phyloP scores from a whole-genome alignment of 1,140 invertebrate genomes.

The Cotesia glomerata region DNA sequence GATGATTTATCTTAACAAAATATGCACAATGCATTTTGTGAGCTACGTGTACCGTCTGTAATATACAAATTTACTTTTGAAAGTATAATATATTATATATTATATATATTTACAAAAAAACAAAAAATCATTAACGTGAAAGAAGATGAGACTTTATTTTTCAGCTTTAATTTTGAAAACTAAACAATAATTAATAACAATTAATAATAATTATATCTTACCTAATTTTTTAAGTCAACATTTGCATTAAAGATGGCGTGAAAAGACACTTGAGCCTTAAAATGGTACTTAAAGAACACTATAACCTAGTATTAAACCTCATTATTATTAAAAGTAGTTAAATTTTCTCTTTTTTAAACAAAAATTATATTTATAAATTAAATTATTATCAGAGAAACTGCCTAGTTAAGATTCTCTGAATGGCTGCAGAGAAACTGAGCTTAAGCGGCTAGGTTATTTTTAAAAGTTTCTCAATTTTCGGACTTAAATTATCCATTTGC shows the following conservation, averaged over 20 bases:
- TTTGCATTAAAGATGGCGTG: too few relatives aligned
- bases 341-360: background rate
- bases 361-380: background rate
- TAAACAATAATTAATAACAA: too few relatives aligned
- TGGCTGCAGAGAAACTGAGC: conserved; percentile 62
- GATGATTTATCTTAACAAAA: conserved; percentile 30
- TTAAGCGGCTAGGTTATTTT: conserved; percentile 45
- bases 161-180: too few relatives aligned
- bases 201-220: too few relatives aligned
- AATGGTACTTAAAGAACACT: too few relatives aligned
- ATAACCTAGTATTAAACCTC: background rate
- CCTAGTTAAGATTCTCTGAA: conserved; percentile 60
- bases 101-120: background rate
- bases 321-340: background rate
- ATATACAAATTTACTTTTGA: conserved; percentile 17
- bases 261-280: too few relatives aligned
- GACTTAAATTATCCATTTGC: background rate
- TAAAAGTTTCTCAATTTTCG: conserved; percentile 45
- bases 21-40: conserved; percentile 46
- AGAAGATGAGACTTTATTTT: background rate
- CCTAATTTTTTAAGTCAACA: too few relatives aligned
- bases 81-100: background rate
- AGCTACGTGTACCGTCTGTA: conserved; percentile 49
- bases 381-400: conserved; percentile 34
- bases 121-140: background rate